phyloP scores from a whole-genome alignment of 2,888 invertebrate genomes.

The Eristalis arbustorum region DNA sequence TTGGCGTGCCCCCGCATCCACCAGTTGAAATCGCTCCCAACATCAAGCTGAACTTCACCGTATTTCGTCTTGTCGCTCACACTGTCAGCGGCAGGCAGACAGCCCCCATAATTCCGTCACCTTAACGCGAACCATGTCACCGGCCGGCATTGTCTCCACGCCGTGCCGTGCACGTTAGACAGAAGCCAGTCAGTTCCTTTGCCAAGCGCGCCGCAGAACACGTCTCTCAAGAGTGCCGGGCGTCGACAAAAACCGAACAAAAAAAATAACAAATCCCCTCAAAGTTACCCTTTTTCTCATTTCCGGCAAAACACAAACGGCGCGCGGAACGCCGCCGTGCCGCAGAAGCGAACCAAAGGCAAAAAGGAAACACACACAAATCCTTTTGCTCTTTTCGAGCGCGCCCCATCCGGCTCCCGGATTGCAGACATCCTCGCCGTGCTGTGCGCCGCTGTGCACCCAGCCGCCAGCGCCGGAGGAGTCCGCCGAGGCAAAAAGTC shows the following conservation, averaged over 20 bases:
- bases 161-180: background rate
- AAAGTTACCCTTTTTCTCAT: constrained; percentile 35
- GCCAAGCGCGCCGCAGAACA: background rate
- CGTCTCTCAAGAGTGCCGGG: background rate
- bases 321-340: background rate
- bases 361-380: background rate
- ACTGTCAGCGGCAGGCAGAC: background rate
- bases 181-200: background rate
- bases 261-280: background rate
- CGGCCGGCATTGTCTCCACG: background rate
- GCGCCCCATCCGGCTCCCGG: background rate
- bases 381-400: constrained; percentile 36
- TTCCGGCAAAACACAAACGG: constrained; percentile 11
- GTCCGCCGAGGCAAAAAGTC: constrained; percentile 36
- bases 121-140: background rate
- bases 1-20: no score
- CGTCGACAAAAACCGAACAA: background rate
- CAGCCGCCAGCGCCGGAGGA: background rate
- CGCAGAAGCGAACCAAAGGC: background rate
- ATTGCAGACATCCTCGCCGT: background rate
- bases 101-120: background rate
- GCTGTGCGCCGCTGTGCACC: background rate
- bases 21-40: no score
- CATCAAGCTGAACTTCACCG: background rate
- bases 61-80: background rate